Base-by-base conservation (phyloP, 2,888 invertebrate species). In the Autographa pulchrina region DNA sequence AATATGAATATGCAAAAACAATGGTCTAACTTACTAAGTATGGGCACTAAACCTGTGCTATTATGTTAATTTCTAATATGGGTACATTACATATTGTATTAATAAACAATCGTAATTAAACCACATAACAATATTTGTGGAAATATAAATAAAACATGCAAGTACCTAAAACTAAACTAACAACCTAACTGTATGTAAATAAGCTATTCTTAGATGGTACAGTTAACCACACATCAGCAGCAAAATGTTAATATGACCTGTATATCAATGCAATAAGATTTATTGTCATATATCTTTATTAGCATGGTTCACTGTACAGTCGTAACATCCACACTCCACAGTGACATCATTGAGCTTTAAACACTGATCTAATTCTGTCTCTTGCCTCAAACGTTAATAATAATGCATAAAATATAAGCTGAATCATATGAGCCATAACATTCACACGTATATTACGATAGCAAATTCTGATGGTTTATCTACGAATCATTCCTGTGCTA, bases 301-400 rank as follows among this genome's bases (percentile, higher is more conserved):
- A 20, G n/a, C 7, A 7, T n/a, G 48, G 48, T 48, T n/a, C n/a
- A 48, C 7, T 65, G 18, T 61, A 63, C 32, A 74, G 48, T 65
- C 38, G 9, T 25, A 25, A 25, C 25, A 56, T 18, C 38, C 65
- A 68, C 16, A 20, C 59, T 66, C 64, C 18, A 56, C 52, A 14
- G 59, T 79, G 79, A 80, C 78, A 72, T 80, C 70, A 74, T 70
- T n/a, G 43, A 16, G 18, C n/a, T 31, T n/a, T n/a, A n/a, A 48
- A 59, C 64, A 35, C 61, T 16, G 43, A 69, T 67, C 54, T 71
- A 72, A 81, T 78, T 77, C 59, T 41, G 81, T 74, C 69, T 69
- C 62, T 66, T 65, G 67, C 71, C 67, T 65, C 73, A 62, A 72
- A 67, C 60, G 59, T 52, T 71, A 63, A 60, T 61, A 74, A 71